Evolutionary conservation across 2,113 vertebrate species (phyloP).

Genomic region (Psittacara wagleri): DNA sequence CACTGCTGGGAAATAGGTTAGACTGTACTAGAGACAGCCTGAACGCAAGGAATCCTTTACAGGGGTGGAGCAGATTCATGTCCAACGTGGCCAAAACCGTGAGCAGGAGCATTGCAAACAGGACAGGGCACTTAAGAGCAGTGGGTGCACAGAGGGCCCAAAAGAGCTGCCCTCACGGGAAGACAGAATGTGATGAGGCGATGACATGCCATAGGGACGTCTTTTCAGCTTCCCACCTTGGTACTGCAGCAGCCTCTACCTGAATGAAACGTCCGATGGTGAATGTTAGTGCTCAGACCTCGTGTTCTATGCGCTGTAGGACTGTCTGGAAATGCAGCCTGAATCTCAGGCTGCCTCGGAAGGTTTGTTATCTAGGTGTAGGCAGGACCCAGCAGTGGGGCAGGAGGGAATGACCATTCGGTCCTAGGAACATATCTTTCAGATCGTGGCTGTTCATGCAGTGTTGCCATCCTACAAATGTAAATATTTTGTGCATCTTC

Average conservation of each 20-base stretch:
- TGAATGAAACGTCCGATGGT: neutral
- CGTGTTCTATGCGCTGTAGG: rapidly evolving
- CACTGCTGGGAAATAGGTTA: neutral
- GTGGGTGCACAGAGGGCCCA: neutral
- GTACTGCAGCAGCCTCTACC: neutral
- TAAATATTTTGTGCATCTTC: neutral
- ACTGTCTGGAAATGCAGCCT: neutral
- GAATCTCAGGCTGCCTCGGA: neutral
- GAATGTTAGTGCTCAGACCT: neutral
- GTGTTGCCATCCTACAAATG: neutral
- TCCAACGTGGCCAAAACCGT: neutral
- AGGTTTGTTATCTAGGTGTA: neutral
- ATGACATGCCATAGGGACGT: neutral
- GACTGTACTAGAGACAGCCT: neutral
- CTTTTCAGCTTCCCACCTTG: neutral
- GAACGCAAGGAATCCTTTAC: neutral
- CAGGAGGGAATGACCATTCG: neutral
- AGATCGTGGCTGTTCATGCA: neutral
- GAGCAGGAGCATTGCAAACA: neutral
- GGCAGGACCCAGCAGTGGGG: neutral
- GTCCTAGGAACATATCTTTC: neutral
- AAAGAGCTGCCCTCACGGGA: neutral
- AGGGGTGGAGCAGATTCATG: neutral
- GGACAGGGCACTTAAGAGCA: neutral
- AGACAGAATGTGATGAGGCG: neutral